These are phyloP conservation scores for Protobothrops mucrosquamatus DNA, from an alignment of 2,113 vertebrate genomes.

Conservation along the genomic window DNA sequence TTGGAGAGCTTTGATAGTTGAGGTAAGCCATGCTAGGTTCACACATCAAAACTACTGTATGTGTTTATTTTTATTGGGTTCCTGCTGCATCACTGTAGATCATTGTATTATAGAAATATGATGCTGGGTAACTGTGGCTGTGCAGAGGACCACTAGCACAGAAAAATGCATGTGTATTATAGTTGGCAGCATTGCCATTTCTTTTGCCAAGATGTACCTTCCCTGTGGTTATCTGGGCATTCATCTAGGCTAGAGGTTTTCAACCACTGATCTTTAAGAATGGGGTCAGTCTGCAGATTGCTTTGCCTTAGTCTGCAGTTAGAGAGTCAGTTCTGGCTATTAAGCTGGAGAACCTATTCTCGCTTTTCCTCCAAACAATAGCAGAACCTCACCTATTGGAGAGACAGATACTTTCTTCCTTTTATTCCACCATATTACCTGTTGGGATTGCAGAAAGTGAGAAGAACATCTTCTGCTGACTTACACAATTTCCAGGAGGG, in stretches of 20 bases:
- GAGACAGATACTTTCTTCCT: neutral
- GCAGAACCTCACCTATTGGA: neutral
- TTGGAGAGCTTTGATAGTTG: neutral
- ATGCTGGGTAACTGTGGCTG: neutral
- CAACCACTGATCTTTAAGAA: neutral
- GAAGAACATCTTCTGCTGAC: neutral
- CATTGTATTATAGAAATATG: slow-evolving; percentile 4
- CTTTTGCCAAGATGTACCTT: neutral
- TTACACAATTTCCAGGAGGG: neutral
- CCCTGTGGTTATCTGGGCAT: neutral
- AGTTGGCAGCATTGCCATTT: slow-evolving; percentile 25
- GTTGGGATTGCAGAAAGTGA: neutral
- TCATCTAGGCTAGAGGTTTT: slow-evolving; percentile 2
- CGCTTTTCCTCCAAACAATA: neutral
- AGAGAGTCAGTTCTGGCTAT: neutral
- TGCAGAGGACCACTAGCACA: slow-evolving; percentile 3
- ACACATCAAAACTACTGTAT: neutral
- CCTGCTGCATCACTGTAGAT: slow-evolving; percentile 9
- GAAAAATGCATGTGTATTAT: slow-evolving; percentile 12
- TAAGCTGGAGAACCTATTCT: neutral
- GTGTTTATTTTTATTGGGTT: slow-evolving; percentile 19
- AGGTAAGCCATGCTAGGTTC: neutral
- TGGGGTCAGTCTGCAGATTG: neutral
- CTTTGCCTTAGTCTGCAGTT: neutral
- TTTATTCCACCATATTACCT: neutral